Base-by-base conservation (phyloP, 2,113 vertebrate genomes). In the Anhinga rufa region DNA sequence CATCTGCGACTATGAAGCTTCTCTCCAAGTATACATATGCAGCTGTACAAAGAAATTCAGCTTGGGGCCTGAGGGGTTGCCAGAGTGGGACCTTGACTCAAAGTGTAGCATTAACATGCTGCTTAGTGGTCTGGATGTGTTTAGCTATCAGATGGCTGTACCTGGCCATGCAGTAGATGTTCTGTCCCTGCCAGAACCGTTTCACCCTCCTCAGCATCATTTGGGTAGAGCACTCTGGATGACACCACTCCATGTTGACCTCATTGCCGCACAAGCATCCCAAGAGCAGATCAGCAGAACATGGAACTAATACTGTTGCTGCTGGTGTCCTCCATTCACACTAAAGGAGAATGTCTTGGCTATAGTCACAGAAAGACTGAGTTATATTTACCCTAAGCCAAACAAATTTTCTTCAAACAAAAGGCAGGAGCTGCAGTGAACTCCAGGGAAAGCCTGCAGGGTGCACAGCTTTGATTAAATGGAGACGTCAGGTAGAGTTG, bases 371-470 rank as follows among this genome's bases (percentile, higher is more conserved):
- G 24, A 80, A 90, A 88, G 38, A n/a, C 51, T 32, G 82, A 88
- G 31, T 38, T 70, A 32, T 38, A 51, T 60, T 86, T 92, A 81
- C 1, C 2, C 69, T 68, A 68, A 75, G 52, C 40, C 80, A 88
- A 89, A 86, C 65, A 69, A 61, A 60, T 74, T 88, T 79, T 70
- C 85, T 90, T 81, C 83, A 75, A 92, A 91, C 55, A 58, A 86
- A 92, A 96, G 57, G 76, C 68, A 93, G 64, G 64, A 83, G 38
- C 64, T 77, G 44, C 76, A 83, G 74, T 55, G 72, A 95, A 74
- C 71, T 83, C 92, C 72, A 68, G 44, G 64, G 60, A 94, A 93
- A 92, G 80, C 93, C 92, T 86, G 64, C 7, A 0, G 82, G 90
- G 34, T 29, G 8, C 18, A 17, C n/a, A 75, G 65, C 77, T 86